phyloP scores from a whole-genome alignment of 2,797 vertebrate species.

The Eupleurogrammus muticus region DNA sequence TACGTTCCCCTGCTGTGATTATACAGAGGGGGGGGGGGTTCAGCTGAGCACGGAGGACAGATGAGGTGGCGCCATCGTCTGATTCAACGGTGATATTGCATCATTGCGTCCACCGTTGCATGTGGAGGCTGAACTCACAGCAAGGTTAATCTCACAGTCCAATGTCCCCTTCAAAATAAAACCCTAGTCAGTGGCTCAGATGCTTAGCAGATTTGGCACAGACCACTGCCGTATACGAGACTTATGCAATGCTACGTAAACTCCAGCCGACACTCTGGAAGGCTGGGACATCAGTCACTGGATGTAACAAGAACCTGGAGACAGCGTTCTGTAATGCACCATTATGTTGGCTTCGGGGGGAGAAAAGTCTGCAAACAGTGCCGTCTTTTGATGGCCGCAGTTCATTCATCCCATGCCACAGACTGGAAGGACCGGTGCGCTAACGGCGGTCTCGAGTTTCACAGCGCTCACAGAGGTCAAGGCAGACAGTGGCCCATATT shows the following conservation, averaged over 20 bases:
- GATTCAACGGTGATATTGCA: conserved; percentile 29
- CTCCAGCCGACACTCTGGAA: neutral
- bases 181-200: conserved; percentile 21
- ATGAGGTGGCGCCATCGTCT: conserved; percentile 50
- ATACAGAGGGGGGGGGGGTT: conserved; percentile 30
- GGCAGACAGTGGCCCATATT: conserved; percentile 37
- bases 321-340: neutral
- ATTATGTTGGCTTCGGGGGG: neutral
- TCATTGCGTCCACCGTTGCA: conserved; percentile 16
- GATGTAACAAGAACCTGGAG: too few species aligned
- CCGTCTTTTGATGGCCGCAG: conserved; percentile 1
- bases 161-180: conserved; percentile 46
- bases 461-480: conserved; percentile 27
- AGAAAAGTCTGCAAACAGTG: neutral
- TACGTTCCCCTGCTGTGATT: conserved; percentile 69
- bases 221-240: conserved; percentile 9
- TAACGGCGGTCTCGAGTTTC: conserved; percentile 48
- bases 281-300: neutral
- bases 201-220: conserved; percentile 21
- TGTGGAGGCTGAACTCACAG: conserved; percentile 13
- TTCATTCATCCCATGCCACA: conserved; percentile 16
- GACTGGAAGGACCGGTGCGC: conserved; percentile 3
- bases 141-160: conserved; percentile 49
- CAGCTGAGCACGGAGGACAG: conserved; percentile 3
- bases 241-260: conserved; percentile 9